A percentile compares a stretch with the other conserved stretches of the same genome.
These are phyloP conservation scores for Brienomyrus brachyistius DNA, from an alignment of 2,113 vertebrate species.

Conservation along the genomic window DNA sequence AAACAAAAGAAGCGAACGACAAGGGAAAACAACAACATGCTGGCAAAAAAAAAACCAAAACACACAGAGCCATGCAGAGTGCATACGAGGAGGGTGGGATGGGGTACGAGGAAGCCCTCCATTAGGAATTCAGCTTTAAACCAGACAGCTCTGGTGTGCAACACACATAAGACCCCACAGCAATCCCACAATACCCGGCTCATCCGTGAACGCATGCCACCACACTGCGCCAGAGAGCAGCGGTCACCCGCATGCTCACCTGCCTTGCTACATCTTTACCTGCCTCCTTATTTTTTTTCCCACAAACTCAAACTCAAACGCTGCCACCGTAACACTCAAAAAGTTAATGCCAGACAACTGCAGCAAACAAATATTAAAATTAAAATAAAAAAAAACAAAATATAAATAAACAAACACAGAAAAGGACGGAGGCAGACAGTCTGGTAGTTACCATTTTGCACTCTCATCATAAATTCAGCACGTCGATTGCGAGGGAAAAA, in stretches of 20 bases:
- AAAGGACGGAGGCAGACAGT: constrained; percentile 61
- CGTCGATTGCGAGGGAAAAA: constrained; percentile 60
- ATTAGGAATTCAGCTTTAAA: not conserved
- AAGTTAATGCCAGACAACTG: constrained; percentile 1
- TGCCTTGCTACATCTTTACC: constrained; percentile 49
- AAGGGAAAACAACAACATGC: not conserved
- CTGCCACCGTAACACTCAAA: not conserved
- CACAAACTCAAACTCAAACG: constrained; percentile 44
- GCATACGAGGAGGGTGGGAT: not conserved
- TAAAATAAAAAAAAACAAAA: constrained; percentile 4
- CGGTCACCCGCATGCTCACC: constrained; percentile 63
- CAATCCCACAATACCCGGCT: constrained; percentile 63
- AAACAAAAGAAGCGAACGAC: not conserved
- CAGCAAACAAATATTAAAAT: constrained; percentile 4
- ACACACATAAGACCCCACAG: constrained; percentile 49
- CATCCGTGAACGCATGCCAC: constrained; percentile 57
- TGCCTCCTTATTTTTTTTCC: constrained; percentile 23
- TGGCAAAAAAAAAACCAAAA: not conserved
- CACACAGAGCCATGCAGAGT: not conserved
- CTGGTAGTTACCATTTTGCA: constrained; percentile 79
- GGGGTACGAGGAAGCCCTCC: not conserved
- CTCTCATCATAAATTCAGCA: constrained; percentile 79
- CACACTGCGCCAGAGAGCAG: constrained; percentile 56
- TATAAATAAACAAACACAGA: constrained; percentile 19
- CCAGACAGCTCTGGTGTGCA: constrained; percentile 28